Evolutionary conservation across 2,888 invertebrate species (phyloP).

Genomic region (Formica aserva): DNA sequence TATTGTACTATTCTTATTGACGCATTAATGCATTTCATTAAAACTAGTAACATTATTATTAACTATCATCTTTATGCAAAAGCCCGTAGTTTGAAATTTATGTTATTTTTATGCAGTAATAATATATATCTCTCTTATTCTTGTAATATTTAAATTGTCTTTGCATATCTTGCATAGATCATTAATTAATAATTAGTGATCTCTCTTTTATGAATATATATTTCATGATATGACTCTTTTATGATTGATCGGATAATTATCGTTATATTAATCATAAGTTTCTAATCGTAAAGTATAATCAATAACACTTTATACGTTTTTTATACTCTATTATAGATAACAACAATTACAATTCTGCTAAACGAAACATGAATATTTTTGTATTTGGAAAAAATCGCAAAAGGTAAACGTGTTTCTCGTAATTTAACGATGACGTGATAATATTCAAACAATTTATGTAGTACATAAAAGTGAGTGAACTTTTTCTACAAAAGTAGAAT

Average conservation of each 20-base stretch:
- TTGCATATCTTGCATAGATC: not conserved
- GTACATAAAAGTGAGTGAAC: constrained; percentile 31
- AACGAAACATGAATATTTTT: not conserved
- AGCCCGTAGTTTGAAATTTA: not conserved
- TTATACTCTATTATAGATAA: constrained; percentile 16
- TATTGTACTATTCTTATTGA: not conserved
- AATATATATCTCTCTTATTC: not conserved
- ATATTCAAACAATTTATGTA: not conserved
- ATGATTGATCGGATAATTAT: not conserved
- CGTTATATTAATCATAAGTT: constrained; percentile 14
- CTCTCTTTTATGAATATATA: not conserved
- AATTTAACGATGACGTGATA: constrained; percentile 6
- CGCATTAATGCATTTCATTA: not conserved
- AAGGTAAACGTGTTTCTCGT: not conserved
- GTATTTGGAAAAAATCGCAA: not conserved
- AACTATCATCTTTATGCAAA: not conserved
- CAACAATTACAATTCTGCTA: constrained; percentile 9
- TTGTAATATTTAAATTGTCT: not conserved
- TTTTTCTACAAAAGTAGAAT: constrained; percentile 8
- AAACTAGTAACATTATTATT: not conserved
- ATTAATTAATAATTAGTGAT: not conserved
- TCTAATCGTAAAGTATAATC: constrained; percentile 19
- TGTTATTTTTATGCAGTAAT: not conserved
- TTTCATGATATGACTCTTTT: not conserved
- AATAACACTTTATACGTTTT: not conserved